A percentile compares a stretch with the other conserved stretches of the same genome.
Conservation (phyloP, 2,888 invertebrate species). For the Diarsia dahlii region DNA sequence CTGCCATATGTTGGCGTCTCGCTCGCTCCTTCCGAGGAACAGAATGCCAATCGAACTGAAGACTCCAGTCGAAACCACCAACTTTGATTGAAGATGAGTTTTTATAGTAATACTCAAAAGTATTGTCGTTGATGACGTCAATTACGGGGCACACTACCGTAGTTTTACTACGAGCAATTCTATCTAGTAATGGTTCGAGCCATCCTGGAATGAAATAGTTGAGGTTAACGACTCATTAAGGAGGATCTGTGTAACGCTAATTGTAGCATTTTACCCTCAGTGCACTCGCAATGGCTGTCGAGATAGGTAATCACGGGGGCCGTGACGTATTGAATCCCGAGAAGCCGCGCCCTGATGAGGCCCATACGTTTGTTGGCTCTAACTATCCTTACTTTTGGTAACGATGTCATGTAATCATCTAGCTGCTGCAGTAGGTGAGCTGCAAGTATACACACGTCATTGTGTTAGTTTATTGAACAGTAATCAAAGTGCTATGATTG, state of each 20-base stretch:
- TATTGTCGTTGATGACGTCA: constrained; percentile 98
- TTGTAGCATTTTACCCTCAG: constrained; percentile 91
- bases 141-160: constrained; percentile 99
- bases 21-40: constrained; percentile 98
- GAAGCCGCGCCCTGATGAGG: constrained; percentile 97
- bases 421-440: constrained; percentile 97
- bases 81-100: constrained; percentile 95
- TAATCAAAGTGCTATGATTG: neutral
- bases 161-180: constrained; percentile 95
- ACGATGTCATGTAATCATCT: constrained; percentile 97
- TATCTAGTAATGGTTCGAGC: constrained; percentile 97
- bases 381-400: constrained; percentile 98
- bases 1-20: constrained; percentile 96
- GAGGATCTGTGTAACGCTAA: constrained; percentile 46
- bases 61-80: constrained; percentile 98
- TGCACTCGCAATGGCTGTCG: constrained; percentile 99
- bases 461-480: neutral
- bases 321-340: constrained; percentile 96
- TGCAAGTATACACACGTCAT: constrained; percentile 82
- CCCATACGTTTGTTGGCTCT: constrained; percentile 98
- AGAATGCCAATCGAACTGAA: constrained; percentile 99
- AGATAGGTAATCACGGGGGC: constrained; percentile 98
- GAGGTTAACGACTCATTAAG: constrained; percentile 58
- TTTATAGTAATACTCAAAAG: constrained; percentile 97
- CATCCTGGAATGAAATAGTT: constrained; percentile 92